phyloP scores from a whole-genome alignment of 2,797 vertebrate species.

The Ambastaia sidthimunki region DNA sequence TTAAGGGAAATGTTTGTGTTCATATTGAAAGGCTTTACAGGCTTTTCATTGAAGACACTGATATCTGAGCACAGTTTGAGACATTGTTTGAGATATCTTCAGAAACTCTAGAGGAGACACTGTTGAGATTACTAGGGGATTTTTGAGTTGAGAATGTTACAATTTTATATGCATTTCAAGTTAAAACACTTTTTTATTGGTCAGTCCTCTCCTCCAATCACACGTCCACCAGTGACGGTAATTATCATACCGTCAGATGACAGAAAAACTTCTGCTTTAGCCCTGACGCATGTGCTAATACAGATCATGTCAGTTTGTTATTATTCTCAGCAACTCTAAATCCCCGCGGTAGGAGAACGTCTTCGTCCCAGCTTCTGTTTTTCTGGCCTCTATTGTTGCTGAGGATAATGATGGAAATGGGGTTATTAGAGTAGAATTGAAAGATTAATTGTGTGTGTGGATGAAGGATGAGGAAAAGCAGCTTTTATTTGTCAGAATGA shows the following conservation, averaged over 20 bases:
- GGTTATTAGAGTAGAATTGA: conserved; percentile 70
- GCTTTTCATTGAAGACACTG: no score
- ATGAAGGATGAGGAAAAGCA: conserved; percentile 43
- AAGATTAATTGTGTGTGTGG: conserved; percentile 66
- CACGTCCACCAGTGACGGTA: neutral
- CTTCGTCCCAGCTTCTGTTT: conserved; percentile 51
- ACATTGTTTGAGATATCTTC: no score
- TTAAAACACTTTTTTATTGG: no score
- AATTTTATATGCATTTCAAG: no score
- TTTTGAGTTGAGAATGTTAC: no score
- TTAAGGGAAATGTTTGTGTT: no score
- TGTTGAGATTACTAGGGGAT: no score
- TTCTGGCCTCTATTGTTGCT: conserved; percentile 61
- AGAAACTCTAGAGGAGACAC: no score
- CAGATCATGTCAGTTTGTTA: conserved; percentile 41
- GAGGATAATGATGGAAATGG: conserved; percentile 53
- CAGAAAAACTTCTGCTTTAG: neutral
- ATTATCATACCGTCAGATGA: conserved; percentile 27
- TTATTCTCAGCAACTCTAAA: conserved; percentile 55
- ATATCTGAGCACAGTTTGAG: no score
- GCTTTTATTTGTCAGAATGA: conserved; percentile 63
- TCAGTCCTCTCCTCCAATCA: no score
- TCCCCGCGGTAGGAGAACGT: conserved; percentile 49
- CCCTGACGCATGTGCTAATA: conserved; percentile 33
- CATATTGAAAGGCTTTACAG: no score